phyloP scores from a whole-genome alignment of 2,113 vertebrate genomes.

The Percina caprodes region DNA sequence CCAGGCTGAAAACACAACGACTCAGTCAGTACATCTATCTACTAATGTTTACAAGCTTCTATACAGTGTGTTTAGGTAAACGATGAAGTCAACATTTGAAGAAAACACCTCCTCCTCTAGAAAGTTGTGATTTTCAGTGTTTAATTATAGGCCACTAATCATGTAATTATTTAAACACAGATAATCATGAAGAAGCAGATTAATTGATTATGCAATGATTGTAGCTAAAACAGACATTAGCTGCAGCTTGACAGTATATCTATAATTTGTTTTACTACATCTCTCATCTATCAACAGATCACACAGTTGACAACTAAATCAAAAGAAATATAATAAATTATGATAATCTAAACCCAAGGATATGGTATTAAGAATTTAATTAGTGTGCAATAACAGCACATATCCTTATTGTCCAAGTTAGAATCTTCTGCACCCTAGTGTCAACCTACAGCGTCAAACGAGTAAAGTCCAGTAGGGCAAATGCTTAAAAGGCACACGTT shows the following conservation, averaged over 20 bases:
- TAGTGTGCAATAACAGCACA: neutral
- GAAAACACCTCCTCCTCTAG: too few relatives aligned
- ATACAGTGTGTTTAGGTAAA: neutral
- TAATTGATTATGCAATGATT: neutral
- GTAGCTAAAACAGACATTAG: neutral
- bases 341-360: neutral
- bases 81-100: neutral
- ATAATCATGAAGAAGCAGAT: neutral
- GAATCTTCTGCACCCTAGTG: slow-evolving; percentile 2
- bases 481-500: slow-evolving; percentile 33
- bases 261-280: neutral
- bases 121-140: too few relatives aligned
- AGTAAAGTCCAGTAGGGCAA: slow-evolving; percentile 43
- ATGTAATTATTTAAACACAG: neutral
- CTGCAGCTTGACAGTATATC: neutral
- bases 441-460: slow-evolving; percentile 14
- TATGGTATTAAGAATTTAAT: neutral
- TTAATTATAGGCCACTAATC: neutral
- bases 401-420: neutral
- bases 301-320: neutral
- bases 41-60: neutral
- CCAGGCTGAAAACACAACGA: slow-evolving; percentile 85
- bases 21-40: neutral
- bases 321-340: neutral
- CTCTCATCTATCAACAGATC: neutral